Evolutionary conservation across 2,888 invertebrate species (phyloP), one percentile per base, ranked within the genome.

Genomic region (Ernsta delagoae): DNA sequence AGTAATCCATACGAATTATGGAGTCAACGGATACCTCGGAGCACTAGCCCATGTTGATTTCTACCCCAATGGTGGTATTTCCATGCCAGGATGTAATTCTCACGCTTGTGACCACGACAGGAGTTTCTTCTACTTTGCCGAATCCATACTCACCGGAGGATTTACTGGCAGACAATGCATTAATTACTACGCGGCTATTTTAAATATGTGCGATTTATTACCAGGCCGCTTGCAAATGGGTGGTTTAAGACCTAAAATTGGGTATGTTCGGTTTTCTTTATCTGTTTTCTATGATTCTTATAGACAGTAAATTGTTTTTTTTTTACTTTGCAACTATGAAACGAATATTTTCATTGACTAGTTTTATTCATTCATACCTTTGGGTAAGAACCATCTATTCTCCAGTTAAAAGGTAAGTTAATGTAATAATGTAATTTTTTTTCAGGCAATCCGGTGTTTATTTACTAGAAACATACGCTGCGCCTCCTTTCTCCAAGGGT

Each of bases 1-100:
- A 81, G 89, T 87, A 0, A 84, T 89, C 31, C 88, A 89, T 65
- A 89, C 89, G 0, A 89, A 88, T 73, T 83, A 82, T 36, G 88
- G 86, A 3, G 71, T 87, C 43, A 81, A 82, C 45, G 89, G 89
- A 0, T 88, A 83, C 59, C 70, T 87, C 0, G 82, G 75, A 5
- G 82, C 82, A 41, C 74, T 88, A 43, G 89, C 77, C 11, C 77
- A 87, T 11, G 85, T 86, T 0, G 89, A 89, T 70, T 88, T 89
- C 70, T 90, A 89, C 59, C 88, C 87, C 3, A 89, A 89, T 48
- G 86, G 86, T 0, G 90, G 87, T 0, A 79, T 85, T 24, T 82
- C 83, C 4, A 88, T 88, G 88, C 87, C 89, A 3, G 89, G 89
- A 1, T 90, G 89, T 59, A 73, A 79, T 57, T 80, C 86, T 4